Base-by-base conservation (phyloP, 2,888 invertebrate genomes). In the Ochropleura plecta region DNA sequence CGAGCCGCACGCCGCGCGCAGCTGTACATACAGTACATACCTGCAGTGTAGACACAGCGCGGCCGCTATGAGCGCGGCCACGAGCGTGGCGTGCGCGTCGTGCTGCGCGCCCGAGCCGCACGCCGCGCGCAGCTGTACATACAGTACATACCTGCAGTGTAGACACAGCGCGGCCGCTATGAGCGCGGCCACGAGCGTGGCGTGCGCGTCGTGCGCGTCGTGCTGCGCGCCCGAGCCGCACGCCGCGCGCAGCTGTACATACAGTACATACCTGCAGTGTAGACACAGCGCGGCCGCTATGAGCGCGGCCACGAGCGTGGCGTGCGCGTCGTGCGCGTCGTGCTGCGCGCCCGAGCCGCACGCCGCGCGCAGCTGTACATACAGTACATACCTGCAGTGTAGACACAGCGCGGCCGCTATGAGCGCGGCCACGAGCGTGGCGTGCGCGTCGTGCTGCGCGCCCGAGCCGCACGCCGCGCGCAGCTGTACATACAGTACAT, bases 91-190 rank as follows among this genome's bases (percentile, higher is more conserved):
- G 79, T 86, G 91, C 72, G 91, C 3, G 62, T 62, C 44, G 62
- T 62, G 62, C 6, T 59, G 81, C 53, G 86, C 84, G 53, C 82
- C 20, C 0, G 55, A 30, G 30, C 30, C 30, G 30, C 30, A 30
- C 30, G 30, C 30, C 30, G 30, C 30, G 30, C 30, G 30, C 3
- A 30, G 30, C 30, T 30, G 30, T 30, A n/a, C n/a, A n/a, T n/a
- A n/a, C n/a, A n/a, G n/a, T n/a, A n/a, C 18, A 7, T 57, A 95
- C 95, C 95, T 90, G 92, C 92, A 94, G 76, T 92, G 94, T 74
- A 94, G 86, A 12, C 89, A 90, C 8, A 92, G 87, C 53, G 96
- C 95, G 69, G 95, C 95, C 46, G 95, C 95, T 0, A 89, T 82
- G n/a, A 94, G 88, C 60, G 95, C 94, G 0, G 62, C 44, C n/a